Percentiles rank a stretch among this genome's conserved stretches.
Evolutionary conservation across 2,113 vertebrate species (phyloP).

Genomic region (Mionectes macconnelli): DNA sequence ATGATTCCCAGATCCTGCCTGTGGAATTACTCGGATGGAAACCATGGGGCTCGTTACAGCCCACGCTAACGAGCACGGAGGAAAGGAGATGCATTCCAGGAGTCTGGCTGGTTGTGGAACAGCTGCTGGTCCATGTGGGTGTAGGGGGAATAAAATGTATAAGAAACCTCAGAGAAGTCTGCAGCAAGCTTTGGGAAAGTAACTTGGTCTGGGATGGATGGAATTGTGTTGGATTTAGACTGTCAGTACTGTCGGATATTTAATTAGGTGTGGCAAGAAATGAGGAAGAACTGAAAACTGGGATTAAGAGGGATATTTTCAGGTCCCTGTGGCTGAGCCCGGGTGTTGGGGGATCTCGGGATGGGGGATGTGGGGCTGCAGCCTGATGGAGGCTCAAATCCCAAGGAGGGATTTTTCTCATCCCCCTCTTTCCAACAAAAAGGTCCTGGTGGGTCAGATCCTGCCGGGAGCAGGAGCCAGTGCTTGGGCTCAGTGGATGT

Average conservation of each 20-base stretch:
- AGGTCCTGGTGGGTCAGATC: neutral
- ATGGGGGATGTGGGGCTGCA: neutral
- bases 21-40: neutral
- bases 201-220: neutral
- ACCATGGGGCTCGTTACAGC: neutral
- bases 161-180: neutral
- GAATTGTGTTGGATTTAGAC: rapidly evolving
- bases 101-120: neutral
- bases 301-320: neutral
- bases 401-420: neutral
- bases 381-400: neutral
- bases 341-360: neutral
- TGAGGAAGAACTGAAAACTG: neutral
- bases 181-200: neutral
- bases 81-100: neutral
- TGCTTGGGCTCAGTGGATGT: rapidly evolving
- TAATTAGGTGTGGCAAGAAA: neutral
- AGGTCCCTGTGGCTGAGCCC: too few species aligned
- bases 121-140: neutral
- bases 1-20: neutral
- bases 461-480: neutral
- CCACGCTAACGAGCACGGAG: rapidly evolving
- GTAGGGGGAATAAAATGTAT: neutral
- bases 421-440: neutral
- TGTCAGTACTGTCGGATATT: rapidly evolving